A percentile compares a stretch with the other conserved stretches of the same genome.
phyloP scores from a whole-genome alignment of 1,140 invertebrate genomes.

The Cotesia vestalis region DNA sequence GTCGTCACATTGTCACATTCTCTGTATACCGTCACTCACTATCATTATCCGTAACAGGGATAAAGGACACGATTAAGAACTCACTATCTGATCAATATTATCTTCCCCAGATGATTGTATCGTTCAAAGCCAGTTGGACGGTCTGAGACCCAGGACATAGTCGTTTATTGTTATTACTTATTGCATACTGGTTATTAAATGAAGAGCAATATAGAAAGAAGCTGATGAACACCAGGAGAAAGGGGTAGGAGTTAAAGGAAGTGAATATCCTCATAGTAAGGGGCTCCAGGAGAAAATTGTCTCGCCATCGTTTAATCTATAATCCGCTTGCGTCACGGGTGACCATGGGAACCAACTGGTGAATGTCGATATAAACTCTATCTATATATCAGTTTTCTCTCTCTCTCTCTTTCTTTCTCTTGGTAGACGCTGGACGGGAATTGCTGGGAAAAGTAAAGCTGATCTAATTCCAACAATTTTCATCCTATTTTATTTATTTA shows the following conservation, averaged over 20 bases:
- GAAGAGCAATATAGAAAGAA: conserved; percentile 12
- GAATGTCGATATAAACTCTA: conserved; percentile 27
- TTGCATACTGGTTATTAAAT: background rate
- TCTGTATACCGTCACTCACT: no score
- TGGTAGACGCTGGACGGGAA: background rate
- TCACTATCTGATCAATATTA: no score
- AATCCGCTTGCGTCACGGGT: conserved; percentile 38
- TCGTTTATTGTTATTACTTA: no score
- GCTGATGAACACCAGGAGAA: background rate
- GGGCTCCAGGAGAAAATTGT: conserved; percentile 32
- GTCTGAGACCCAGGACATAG: no score
- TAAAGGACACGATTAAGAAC: no score
- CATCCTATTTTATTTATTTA: background rate
- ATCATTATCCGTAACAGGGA: no score
- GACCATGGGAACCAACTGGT: conserved; percentile 36
- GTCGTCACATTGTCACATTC: no score
- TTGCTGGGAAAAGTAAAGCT: background rate
- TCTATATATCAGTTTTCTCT: background rate
- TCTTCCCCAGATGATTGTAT: no score
- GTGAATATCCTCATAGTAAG: background rate
- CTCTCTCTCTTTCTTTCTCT: background rate
- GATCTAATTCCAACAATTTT: conserved; percentile 15
- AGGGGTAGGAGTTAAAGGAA: conserved; percentile 22
- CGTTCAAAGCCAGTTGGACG: no score
- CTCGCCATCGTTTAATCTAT: conserved; percentile 37